A percentile compares a stretch with the other conserved stretches of the same genome.
These are phyloP conservation scores for Arctia plantaginis DNA, from an alignment of 2,888 invertebrate species.

Conservation along the genomic window DNA sequence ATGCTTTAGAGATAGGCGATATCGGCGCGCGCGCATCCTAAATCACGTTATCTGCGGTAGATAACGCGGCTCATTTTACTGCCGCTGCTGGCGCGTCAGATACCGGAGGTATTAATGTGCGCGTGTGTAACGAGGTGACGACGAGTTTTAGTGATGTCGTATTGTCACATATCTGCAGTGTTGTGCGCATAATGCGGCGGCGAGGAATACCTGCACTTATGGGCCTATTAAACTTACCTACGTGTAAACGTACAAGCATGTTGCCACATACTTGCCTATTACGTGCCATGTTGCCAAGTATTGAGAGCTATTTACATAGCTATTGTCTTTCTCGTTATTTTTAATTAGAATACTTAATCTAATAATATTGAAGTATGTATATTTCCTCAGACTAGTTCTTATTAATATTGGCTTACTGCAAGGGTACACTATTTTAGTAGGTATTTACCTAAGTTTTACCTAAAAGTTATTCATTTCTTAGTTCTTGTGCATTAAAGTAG, in stretches of 20 bases:
- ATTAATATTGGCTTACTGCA: background rate
- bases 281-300: slow-evolving; percentile 14
- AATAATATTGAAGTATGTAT: background rate
- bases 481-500: background rate
- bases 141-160: slow-evolving; percentile 52
- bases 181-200: background rate
- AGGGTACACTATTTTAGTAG: background rate
- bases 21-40: slow-evolving; percentile 30
- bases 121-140: slow-evolving; percentile 18
- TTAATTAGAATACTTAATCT: background rate
- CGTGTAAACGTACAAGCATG: slow-evolving; percentile 26
- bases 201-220: slow-evolving; percentile 46
- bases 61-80: slow-evolving; percentile 39
- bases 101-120: slow-evolving; percentile 33
- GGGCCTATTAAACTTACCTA: slow-evolving; percentile 41
- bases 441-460: no score
- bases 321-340: slow-evolving; percentile 5
- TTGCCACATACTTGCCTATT: slow-evolving; percentile 12
- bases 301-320: background rate
- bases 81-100: slow-evolving; percentile 7
- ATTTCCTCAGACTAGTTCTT: background rate
- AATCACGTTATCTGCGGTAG: slow-evolving; percentile 53
- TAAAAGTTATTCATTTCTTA: background rate
- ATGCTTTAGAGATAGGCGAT: slow-evolving; percentile 28
- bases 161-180: slow-evolving; percentile 45